Conservation (phyloP, 2,888 invertebrate genomes). For the Xanthia icteritia region DNA sequence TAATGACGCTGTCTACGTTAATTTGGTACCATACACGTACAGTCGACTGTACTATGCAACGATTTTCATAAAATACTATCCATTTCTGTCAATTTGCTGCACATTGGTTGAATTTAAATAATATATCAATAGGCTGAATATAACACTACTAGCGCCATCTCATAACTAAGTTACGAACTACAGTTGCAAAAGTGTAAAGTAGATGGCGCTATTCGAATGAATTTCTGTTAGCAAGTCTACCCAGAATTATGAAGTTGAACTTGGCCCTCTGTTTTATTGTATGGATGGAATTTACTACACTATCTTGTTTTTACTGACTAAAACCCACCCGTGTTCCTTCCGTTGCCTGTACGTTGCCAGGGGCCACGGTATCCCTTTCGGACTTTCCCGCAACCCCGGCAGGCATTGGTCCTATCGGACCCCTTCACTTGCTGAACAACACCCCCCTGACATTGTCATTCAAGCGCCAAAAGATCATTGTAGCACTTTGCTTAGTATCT, state of each 20-base stretch:
- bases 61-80: no score
- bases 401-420: no score
- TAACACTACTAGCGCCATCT: constrained; percentile 17
- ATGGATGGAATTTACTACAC: not conserved
- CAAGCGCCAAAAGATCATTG: no score
- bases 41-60: no score
- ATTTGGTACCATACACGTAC: not conserved
- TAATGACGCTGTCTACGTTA: not conserved
- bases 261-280: not conserved
- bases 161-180: not conserved
- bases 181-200: not conserved
- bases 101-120: not conserved
- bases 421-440: no score
- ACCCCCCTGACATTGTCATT: no score
- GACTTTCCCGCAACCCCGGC: no score
- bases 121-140: not conserved
- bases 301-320: no score
- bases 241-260: not conserved
- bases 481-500: no score
- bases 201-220: constrained; percentile 23
- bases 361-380: no score
- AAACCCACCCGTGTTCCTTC: no score
- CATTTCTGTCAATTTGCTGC: not conserved
- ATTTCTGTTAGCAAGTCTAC: not conserved
- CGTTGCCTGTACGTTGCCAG: no score